Conservation (phyloP, 2,888 invertebrate species). For the Conomelus anceps region DNA sequence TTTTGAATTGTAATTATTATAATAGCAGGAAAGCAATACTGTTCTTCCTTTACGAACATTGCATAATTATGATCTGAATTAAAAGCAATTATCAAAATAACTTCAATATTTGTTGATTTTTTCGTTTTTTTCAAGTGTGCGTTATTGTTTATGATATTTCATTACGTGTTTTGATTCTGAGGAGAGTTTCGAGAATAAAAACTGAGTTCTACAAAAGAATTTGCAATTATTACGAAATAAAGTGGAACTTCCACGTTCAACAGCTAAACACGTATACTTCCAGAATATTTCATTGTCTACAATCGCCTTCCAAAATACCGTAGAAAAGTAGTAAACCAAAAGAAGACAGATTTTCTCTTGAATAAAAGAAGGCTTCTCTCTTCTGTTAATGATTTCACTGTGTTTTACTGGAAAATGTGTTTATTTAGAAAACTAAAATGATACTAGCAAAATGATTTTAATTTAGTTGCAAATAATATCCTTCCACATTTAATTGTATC, state of each 20-base stretch:
- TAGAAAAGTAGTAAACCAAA: too few species aligned
- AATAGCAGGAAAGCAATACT: not conserved
- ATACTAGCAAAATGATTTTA: too few species aligned
- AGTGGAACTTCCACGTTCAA: not conserved
- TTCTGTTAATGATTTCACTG: too few species aligned
- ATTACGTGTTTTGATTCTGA: not conserved
- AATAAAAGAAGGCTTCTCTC: too few species aligned
- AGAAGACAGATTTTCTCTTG: too few species aligned
- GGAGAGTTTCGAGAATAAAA: not conserved
- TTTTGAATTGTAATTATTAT: not conserved
- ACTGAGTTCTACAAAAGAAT: not conserved
- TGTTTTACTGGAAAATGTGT: too few species aligned
- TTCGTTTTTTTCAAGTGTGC: not conserved
- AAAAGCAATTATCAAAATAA: not conserved
- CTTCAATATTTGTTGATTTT: not conserved
- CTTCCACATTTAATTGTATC: too few species aligned
- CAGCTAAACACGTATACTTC: too few species aligned
- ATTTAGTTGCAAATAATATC: too few species aligned
- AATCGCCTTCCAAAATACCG: too few species aligned
- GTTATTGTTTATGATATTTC: not conserved
- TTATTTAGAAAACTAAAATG: too few species aligned
- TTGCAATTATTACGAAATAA: not conserved
- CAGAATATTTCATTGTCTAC: too few species aligned
- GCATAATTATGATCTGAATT: not conserved
- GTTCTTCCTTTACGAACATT: not conserved